A percentile compares a stretch with the other conserved stretches of the same genome.
These are phyloP conservation scores for Microcebus griseorufus DNA, from an alignment of 2,113 vertebrate genomes.

Conservation along the genomic window DNA sequence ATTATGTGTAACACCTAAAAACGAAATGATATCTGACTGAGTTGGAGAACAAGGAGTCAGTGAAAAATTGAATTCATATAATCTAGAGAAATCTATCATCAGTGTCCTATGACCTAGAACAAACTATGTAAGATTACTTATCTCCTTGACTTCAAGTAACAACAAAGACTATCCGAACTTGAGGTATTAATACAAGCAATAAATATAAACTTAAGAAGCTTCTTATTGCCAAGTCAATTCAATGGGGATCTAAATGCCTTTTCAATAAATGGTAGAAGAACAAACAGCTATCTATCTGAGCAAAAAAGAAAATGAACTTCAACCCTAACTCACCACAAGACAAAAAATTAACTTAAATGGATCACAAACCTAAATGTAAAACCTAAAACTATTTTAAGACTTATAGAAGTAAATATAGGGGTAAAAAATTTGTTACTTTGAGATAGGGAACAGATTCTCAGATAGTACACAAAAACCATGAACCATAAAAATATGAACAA, in stretches of 20 bases:
- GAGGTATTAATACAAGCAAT: not conserved
- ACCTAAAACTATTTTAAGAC: not conserved
- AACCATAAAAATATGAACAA: not conserved
- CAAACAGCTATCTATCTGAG: not conserved
- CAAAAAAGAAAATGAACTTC: not conserved
- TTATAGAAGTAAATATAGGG: not conserved
- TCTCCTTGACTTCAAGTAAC: not conserved
- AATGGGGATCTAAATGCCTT: not conserved
- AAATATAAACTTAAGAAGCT: not conserved
- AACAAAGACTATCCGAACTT: not conserved
- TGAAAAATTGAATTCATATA: not conserved
- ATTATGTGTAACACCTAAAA: constrained; percentile 96
- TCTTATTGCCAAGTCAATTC: not conserved
- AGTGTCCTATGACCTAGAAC: not conserved
- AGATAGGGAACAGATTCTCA: not conserved
- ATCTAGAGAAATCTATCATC: not conserved
- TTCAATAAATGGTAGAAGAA: not conserved
- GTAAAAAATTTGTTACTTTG: not conserved
- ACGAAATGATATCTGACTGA: constrained; percentile 60
- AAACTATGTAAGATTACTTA: not conserved
- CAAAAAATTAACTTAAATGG: not conserved
- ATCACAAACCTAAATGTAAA: constrained; percentile 3
- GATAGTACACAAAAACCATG: not conserved
- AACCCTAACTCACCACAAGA: not conserved
- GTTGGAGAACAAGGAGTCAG: not conserved